A percentile compares a stretch with the other conserved stretches of the same genome.
Evolutionary conservation across 2,797 vertebrate genomes (phyloP).

Genomic region (Lagorchestes hirsutus): DNA sequence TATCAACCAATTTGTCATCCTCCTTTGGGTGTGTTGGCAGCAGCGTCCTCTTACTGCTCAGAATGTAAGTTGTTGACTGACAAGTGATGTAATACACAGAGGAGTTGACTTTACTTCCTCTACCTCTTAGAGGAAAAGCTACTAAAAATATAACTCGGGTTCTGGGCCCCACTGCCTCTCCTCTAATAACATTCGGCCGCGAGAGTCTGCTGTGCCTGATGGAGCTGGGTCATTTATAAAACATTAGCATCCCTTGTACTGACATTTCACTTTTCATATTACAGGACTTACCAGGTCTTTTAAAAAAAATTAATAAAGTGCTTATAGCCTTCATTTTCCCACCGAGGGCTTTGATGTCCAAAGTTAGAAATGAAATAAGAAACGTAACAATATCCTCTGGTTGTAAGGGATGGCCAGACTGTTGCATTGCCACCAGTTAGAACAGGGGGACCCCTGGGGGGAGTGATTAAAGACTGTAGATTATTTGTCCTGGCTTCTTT

Average conservation of each 20-base stretch:
- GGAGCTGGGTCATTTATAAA: slow-evolving; percentile 82
- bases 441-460: slow-evolving; percentile 72
- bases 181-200: slow-evolving; percentile 78
- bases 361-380: slow-evolving; percentile 83
- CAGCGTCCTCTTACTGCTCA: slow-evolving; percentile 50
- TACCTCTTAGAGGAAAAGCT: slow-evolving; percentile 79
- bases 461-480: slow-evolving; percentile 72
- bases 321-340: slow-evolving; percentile 85
- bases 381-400: slow-evolving; percentile 81
- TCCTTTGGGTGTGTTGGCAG: slow-evolving; percentile 75
- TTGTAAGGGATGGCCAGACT: slow-evolving; percentile 81
- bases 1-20: slow-evolving; percentile 65
- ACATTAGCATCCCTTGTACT: slow-evolving; percentile 83
- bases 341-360: slow-evolving; percentile 84
- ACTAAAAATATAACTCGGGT: slow-evolving; percentile 83
- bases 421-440: slow-evolving; percentile 77
- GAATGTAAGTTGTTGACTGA: slow-evolving; percentile 77
- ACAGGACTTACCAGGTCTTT: slow-evolving; percentile 80
- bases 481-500: slow-evolving; percentile 78
- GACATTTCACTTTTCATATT: slow-evolving; percentile 81
- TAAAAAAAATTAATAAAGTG: slow-evolving; percentile 86
- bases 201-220: slow-evolving; percentile 74
- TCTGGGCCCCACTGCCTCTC: slow-evolving; percentile 77
- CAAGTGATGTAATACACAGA: slow-evolving; percentile 75
- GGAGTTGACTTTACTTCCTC: slow-evolving; percentile 77